Conservation (phyloP, 2,113 vertebrate species). For the Actenoides lindsayi region DNA sequence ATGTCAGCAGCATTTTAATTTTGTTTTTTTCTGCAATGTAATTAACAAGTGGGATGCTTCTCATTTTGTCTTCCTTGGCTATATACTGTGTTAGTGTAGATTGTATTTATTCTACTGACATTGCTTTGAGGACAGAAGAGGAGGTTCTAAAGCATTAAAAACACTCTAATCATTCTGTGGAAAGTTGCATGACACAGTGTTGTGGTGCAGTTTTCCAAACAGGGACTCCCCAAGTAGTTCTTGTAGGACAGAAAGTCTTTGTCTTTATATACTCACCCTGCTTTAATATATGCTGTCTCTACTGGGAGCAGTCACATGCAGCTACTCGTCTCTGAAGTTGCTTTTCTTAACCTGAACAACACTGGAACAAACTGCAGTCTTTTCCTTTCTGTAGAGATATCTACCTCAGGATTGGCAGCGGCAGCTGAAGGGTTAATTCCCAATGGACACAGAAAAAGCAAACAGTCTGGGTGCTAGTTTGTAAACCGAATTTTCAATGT, state of each 20-base stretch:
- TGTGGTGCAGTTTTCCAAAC: neutral
- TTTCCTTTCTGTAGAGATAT: neutral
- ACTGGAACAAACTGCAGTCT: neutral
- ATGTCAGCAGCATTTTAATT: neutral
- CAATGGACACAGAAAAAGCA: constrained; percentile 22
- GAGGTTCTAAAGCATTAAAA: neutral
- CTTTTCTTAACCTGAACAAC: neutral
- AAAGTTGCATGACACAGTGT: neutral
- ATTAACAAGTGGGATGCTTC: neutral
- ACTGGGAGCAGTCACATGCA: neutral
- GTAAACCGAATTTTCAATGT: constrained; percentile 71
- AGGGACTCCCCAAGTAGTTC: neutral
- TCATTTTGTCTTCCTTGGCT: neutral
- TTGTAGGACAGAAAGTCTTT: constrained; percentile 14
- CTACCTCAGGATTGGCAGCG: neutral
- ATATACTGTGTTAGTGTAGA: neutral
- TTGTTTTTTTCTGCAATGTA: neutral
- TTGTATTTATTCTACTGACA: neutral
- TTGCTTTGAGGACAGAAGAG: neutral
- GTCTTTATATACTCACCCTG: neutral
- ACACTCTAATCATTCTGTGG: neutral
- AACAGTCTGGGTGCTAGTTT: constrained; percentile 57
- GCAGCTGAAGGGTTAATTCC: constrained; percentile 60
- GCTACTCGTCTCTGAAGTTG: neutral
- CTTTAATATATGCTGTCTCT: constrained; percentile 24